Percentiles rank a stretch among this genome's conserved stretches.
phyloP scores from a whole-genome alignment of 2,797 vertebrate genomes.

The Xyrichtys novacula region DNA sequence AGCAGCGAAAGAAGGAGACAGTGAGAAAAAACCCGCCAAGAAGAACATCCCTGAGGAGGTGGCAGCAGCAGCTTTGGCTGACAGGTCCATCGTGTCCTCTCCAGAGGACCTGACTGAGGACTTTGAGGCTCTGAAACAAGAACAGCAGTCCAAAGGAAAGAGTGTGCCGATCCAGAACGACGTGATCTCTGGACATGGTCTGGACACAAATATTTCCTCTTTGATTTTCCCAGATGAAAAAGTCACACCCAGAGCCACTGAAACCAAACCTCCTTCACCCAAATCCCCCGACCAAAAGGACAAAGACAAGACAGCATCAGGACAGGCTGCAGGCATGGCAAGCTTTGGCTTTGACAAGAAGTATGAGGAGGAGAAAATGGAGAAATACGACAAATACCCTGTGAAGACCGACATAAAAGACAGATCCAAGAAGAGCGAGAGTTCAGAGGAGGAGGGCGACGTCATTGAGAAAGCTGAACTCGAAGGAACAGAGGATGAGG shows the following conservation, averaged over 20 bases:
- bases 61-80: conserved; percentile 78
- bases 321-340: conserved; percentile 70
- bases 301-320: conserved; percentile 59
- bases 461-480: conserved; percentile 92
- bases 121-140: conserved; percentile 87
- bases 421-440: conserved; percentile 80
- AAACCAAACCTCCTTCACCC: conserved; percentile 70
- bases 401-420: conserved; percentile 74
- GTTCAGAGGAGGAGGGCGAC: conserved; percentile 88
- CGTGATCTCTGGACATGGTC: conserved; percentile 48
- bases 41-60: conserved; percentile 73
- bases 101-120: conserved; percentile 95
- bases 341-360: conserved; percentile 83
- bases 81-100: conserved; percentile 89
- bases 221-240: conserved; percentile 76
- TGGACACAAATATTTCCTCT: conserved; percentile 59
- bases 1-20: conserved; percentile 84
- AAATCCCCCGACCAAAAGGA: conserved; percentile 61
- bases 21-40: conserved; percentile 84
- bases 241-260: conserved; percentile 59
- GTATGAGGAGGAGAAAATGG: conserved; percentile 86
- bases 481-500: conserved; percentile 88
- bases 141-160: conserved; percentile 76
- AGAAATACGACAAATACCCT: conserved; percentile 78
- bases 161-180: conserved; percentile 65